phyloP scores from a whole-genome alignment of 2,888 invertebrate genomes.

The Tachystola acroxantha region DNA sequence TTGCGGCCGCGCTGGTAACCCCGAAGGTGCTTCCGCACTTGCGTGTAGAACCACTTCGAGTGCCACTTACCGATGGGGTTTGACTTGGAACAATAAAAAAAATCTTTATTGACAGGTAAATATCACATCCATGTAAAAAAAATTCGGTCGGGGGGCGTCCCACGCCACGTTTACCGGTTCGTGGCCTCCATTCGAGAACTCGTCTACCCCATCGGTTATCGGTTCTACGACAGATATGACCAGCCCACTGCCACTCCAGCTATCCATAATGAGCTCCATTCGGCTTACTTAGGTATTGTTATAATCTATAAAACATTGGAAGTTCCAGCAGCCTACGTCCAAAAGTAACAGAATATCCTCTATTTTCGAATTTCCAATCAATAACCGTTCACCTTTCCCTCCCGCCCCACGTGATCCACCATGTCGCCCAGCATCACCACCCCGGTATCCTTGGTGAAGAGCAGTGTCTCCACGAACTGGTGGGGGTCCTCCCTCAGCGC shows the following conservation, averaged over 20 bases:
- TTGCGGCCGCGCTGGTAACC: conserved; percentile 36
- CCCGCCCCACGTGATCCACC: conserved; percentile 76
- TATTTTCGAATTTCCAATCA: no score
- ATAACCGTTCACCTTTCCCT: conserved; percentile 81
- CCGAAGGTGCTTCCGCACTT: conserved; percentile 78
- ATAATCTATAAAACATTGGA: no score
- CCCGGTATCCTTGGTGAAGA: conserved; percentile 81
- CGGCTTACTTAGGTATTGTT: no score
- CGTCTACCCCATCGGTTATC: no score
- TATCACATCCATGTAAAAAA: not conserved
- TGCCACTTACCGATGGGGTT: conserved; percentile 87
- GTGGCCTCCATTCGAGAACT: no score
- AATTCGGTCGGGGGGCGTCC: not conserved
- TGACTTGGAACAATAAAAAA: conserved; percentile 58
- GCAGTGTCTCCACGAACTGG: conserved; percentile 87
- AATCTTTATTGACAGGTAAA: not conserved
- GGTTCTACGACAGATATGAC: no score
- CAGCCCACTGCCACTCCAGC: not conserved
- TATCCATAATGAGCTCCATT: no score
- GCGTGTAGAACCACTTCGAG: conserved; percentile 91
- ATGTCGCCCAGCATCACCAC: conserved; percentile 88
- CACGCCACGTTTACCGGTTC: no score
- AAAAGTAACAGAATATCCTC: no score
- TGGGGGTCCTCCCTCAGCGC: conserved; percentile 66
- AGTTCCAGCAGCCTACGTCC: no score